Evolutionary conservation across 2,797 vertebrate species (phyloP), one percentile per base, ranked within the genome.

Genomic region (Ceyx erithaca): DNA sequence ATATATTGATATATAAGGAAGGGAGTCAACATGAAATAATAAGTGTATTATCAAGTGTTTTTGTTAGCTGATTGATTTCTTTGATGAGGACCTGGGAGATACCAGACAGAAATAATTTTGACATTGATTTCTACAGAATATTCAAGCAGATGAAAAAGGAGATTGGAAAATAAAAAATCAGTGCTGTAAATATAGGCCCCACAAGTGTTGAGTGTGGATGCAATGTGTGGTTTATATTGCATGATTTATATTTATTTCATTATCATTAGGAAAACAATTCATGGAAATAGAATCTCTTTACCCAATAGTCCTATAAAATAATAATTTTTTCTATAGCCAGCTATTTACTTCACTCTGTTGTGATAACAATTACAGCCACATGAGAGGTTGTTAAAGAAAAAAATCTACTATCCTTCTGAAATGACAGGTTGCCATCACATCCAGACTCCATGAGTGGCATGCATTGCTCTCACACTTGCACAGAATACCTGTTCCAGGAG

Each of bases 41-140:
- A 87, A 72, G 20, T 57, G 6, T 68, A 33, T 54, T 91, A 70
- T 7, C 10, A 61, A 52, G 15, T 43, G 5, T 37, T 79, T 80
- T 68, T 54, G 51, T 62, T 90, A 79, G 6, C 4, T 55, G 30
- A 71, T 55, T 84, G 16, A 28, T 91, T 85, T 71, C n/a, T 77
- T 91, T 81, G 46, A 84, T 66, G 77, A 86, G 26, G 25, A 72
- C 14, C 31, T 75, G 37, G 19, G 11, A 87, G 31, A 63, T 54
- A 87, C 5, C 35, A 68, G n/a, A 55, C 4, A 0, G 43, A 89
- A 92, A 84, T 46, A 78, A 61, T 75, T 80, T 62, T 80, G 16
- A 68, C 41, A 64, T 87, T 58, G 23, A 51, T 23, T 91, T 77
- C 85, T 68, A 33, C 25, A 77, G 25, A 80, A 80, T 28, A 73